Conservation (phyloP, 37 sponge, comb jelly and placozoan genomes). For the Bolinopsis microptera region DNA sequence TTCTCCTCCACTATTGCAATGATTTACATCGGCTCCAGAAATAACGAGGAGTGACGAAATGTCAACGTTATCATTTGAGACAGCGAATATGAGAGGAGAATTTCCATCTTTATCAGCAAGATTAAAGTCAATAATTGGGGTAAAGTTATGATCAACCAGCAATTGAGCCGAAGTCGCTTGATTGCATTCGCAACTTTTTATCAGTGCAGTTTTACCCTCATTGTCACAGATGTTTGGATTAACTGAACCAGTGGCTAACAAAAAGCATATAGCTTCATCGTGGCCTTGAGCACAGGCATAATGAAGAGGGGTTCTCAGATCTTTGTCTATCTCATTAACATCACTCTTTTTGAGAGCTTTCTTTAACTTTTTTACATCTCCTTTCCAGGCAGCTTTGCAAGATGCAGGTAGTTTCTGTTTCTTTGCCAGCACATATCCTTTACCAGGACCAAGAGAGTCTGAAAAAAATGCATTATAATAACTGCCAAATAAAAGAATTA, state of each 20-base stretch:
- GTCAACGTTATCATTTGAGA: slow-evolving; percentile 25
- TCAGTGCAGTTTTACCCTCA: slow-evolving; percentile 41
- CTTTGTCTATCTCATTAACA: slow-evolving; percentile 58
- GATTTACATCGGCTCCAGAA: slow-evolving; percentile 14
- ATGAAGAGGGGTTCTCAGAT: slow-evolving; percentile 38
- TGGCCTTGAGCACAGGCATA: slow-evolving; percentile 57
- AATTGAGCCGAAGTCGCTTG: not conserved
- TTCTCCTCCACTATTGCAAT: not conserved
- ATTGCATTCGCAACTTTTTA: slow-evolving; percentile 58
- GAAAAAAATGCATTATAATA: too few relatives aligned
- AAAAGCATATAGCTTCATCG: not conserved
- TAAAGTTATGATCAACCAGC: not conserved
- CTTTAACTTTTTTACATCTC: slow-evolving; percentile 49
- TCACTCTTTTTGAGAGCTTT: slow-evolving; percentile 50
- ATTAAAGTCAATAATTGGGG: not conserved
- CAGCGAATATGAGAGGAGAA: not conserved
- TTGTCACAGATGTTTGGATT: slow-evolving; percentile 43
- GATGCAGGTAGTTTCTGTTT: slow-evolving; percentile 62
- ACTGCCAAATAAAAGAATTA: too few relatives aligned
- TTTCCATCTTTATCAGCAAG: slow-evolving; percentile 20
- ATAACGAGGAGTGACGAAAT: not conserved
- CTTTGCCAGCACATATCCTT: slow-evolving; percentile 44
- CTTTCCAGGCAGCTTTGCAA: slow-evolving; percentile 64
- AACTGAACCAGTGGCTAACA: not conserved
- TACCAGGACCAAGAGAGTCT: slow-evolving; percentile 46